phyloP scores from a whole-genome alignment of 2,113 vertebrate species.

The Dicerorhinus sumatrensis region DNA sequence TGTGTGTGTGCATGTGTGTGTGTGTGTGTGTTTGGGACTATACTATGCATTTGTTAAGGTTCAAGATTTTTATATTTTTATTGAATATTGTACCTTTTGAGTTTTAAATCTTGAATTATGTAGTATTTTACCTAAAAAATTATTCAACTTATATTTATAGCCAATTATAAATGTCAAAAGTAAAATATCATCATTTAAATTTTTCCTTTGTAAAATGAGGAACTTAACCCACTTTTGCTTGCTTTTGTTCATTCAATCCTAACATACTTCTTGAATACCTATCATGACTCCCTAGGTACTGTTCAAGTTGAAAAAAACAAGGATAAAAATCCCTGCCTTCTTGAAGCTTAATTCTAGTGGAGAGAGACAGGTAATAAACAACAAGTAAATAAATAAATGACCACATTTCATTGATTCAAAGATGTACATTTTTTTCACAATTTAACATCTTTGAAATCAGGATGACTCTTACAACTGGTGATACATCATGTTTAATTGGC shows the following conservation, averaged over 20 bases:
- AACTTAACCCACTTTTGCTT: neutral
- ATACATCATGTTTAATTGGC: slow-evolving; percentile 25
- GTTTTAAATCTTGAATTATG: neutral
- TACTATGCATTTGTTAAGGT: neutral
- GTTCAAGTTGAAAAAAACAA: neutral
- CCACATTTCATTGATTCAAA: slow-evolving; percentile 12
- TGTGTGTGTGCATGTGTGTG: neutral
- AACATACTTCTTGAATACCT: neutral
- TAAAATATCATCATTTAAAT: neutral
- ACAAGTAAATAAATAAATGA: neutral
- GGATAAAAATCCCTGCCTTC: neutral
- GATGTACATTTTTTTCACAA: neutral
- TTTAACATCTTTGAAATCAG: slow-evolving; percentile 40
- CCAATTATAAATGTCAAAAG: neutral
- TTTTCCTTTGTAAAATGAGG: neutral
- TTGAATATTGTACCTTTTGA: neutral
- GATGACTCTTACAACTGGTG: neutral
- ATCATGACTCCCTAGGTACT: neutral
- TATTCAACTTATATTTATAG: neutral
- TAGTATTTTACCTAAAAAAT: neutral
- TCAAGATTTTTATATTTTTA: neutral
- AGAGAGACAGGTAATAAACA: neutral
- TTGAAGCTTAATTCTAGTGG: slow-evolving; percentile 20
- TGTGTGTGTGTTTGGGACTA: neutral
- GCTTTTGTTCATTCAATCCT: neutral